Base-by-base conservation (phyloP, 2,797 vertebrate species). In the Siniperca obscura region DNA sequence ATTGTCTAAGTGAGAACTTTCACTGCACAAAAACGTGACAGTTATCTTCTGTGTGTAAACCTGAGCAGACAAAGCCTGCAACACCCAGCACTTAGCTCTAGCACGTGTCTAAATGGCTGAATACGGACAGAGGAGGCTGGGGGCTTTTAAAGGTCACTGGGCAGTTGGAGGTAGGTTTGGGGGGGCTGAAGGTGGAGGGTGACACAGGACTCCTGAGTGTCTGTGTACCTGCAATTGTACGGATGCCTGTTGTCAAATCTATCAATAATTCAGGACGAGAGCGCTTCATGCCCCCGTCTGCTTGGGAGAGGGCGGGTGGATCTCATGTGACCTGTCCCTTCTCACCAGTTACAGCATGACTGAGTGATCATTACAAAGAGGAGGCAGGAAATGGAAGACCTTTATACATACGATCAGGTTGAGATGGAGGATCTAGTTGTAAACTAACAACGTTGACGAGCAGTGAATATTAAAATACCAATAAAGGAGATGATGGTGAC, bases 261-360 rank as follows among this genome's bases (percentile, higher is more conserved):
- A 90, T 94, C 72, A 93, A 92, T 93, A 86, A 94, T 94, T 91
- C 80, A 93, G 25, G 57, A 79, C 2, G 25, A 73, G 67, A 69
- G 57, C n/a, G 50, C 22, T 69, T 78, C 30, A 2, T 38, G 71
- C 9, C 42, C 57, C 27, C 22, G 53, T 74, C 27, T 76, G 79
- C 40, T 25, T n/a, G 13, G 3, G 30, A 48, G 42, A 7, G 7
- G 4, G 6, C 19, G 34, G 27, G 56, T n/a, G 34, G 62, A 52
- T 72, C 19, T 86, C 50, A 46, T 69, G 70, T 78, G 83, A 86
- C 56, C 66, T 53, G 22, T 64, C 7, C 50, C 11, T 12, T 67
- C 19, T 60, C 50, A 48, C 13, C 3, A 25, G 30, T 36, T 52
- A 75, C 55, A 85, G n/a, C 7, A 13, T 4, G 11, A 40, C 42